Base-by-base conservation (phyloP, 2,797 vertebrate genomes). In the Danio aesculapii region DNA sequence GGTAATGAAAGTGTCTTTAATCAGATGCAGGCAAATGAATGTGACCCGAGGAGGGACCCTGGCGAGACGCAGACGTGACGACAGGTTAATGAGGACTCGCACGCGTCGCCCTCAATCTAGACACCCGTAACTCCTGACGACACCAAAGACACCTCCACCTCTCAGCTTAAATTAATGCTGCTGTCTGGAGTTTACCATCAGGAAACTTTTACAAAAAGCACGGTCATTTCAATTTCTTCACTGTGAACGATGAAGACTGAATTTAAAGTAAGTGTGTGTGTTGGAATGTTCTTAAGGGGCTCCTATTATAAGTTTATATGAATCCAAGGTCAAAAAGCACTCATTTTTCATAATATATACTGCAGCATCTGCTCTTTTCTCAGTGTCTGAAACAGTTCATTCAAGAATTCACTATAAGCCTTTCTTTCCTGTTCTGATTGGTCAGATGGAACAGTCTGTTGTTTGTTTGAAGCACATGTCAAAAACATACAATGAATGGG, bases 1-100 rank as follows among this genome's bases (percentile, higher is more conserved):
- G 67, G 55, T 87, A 88, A 88, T 89, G 84, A 81, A 84, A 86
- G 75, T 46, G 69, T 77, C 73, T 85, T 78, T 78, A 77, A 83
- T 82, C 82, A 87, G 76, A 79, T 87, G 71, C 55, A 72, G 68
- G 80, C 77, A 80, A 87, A 86, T 86, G 81, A 81, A 85, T 86
- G 46, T 82, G 83, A 82, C 84, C 79, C 21, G 16, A 53, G 50
- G 47, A 78, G 76, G 44, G 66, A 85, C 67, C 80, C 72, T 52
- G 66, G 19, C 63, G 17, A 44, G 62, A 81, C 17, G 41, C 53
- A 17, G 46, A 53, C 64, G 39, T 49, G 30, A 68, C 19, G 17
- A 71, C 39, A 76, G 81, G 70, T 84, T 83, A 84, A 85, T 78
- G 77, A 87, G 79, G 77, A 30, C 61, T 75, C 8, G 55, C 46